Evolutionary conservation across 2,888 invertebrate genomes (phyloP), one percentile per base, ranked within the genome.

Genomic region (Eumacrocentrus americanus): DNA sequence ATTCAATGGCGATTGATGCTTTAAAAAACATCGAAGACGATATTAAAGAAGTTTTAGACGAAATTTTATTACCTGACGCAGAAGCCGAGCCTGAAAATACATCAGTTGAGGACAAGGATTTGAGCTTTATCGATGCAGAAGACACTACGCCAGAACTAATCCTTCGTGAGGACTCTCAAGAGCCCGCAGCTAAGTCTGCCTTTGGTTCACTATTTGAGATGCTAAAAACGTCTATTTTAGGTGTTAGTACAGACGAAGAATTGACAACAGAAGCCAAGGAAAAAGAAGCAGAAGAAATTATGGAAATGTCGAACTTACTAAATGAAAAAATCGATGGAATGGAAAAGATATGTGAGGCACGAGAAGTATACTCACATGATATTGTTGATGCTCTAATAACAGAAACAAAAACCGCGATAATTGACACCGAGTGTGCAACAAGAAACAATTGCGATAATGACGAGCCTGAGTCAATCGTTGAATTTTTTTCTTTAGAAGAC

Each of bases 181-280:
- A 44, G 18, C 22, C 60, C 5, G 12, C n/a, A 7, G 16, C 20
- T 1, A 34, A 46, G 14, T 55, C 54, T 2, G 14, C 40, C 11
- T 22, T 46, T 2, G 55, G 37, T 4, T 44, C 48, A 16, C 20
- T 60, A 7, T 47, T 23, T 11, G 48, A 48, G 3, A 42, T 48
- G 9, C 40, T 60, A 3, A 52, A 37, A 7, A 44, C 52, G 2
- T 52, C 52, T 12, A 58, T 58, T 12, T 47, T 46, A 22, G 53
- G 38, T 1, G 3, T 12, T 44, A 14, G 20, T 16, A 14, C 12
- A 20, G 56, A 35, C 11, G 35, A 52, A 5, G 23, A 48, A 4
- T 16, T 9, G 9, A 4, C n/a, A 16, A 11, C 11, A 23, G 35
- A 3, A 44, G 9, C 1, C 22, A 14, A 57, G 48, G 20, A 51